Evolutionary conservation across 2,113 vertebrate species (phyloP), one percentile per base, ranked within the genome.

Genomic region (Trematocara variabile): DNA sequence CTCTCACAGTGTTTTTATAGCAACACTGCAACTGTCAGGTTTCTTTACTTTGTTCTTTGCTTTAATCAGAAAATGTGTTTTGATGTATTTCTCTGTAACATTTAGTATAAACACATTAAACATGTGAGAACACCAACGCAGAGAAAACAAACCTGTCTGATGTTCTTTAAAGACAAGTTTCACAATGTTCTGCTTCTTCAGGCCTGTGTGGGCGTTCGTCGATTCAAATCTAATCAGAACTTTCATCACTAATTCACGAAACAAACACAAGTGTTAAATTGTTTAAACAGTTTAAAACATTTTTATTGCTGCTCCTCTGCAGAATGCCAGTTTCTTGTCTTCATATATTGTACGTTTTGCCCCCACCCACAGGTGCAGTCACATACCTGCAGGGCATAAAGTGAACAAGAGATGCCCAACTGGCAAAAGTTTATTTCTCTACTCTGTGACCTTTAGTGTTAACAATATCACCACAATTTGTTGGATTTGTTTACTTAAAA

Each of bases 311-410:
- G 25, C n/a, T 37, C 16, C 9, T 63, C 58, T 37, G 9, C n/a
- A 34, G 14, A 63, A 63, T 34, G 16, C 16, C 56, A 63, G 5
- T 63, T 53, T 22, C 52, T 2, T 60, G 56, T n/a, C 5, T 34
- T 18, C 55, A 58, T 16, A 58, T 58, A 30, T 8, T 25, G 22
- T 5, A 60, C 9, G 8, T 33, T 60, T 10, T 9, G 56, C 25
- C 28, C 56, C 28, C 14, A 16, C 8, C 56, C 20, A 54, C 53
- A 0, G 53, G 53, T 54, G 53, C 1, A 25, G 52, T 54, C 20
- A 53, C 52, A 53, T 53, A 0, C 52, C 52, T 53, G n/a, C 52
- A 54, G 20, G 20, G 20, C 0, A 12, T 54, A 22, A 54, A 54
- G 52, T 54, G 52, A 54, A 54, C 20, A 5, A 22, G 20, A 54